Evolutionary conservation across 2,888 invertebrate species (phyloP), one percentile per base, ranked within the genome.

Genomic region (Polydrusus cervinus): DNA sequence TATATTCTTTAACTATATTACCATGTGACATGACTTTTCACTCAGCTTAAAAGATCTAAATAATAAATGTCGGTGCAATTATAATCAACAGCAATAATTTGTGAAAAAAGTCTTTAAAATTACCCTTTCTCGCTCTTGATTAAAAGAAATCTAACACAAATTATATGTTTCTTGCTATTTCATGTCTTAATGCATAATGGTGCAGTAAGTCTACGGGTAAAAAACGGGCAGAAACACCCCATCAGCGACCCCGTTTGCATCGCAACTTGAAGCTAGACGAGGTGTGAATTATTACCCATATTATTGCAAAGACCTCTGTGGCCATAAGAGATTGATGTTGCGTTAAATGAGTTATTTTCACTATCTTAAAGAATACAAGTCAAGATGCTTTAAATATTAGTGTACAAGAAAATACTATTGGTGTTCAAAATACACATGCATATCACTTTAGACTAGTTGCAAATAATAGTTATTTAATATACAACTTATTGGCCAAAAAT

Each of bases 251-350:
- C 67, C 20, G 71, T 79, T 79, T 79, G 78, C 79, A 79, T 79
- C 75, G 72, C 71, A 74, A 79, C 78, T 79, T 79, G 80, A 80
- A 79, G 75, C 80, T 78, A 78, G 81, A 83, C 80, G 80, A 79
- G 80, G 79, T 82, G 78, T 86, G 84, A 86, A 83, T 85, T 85
- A 86, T 86, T 81, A 83, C 84, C 83, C 82, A 85, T 86, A 86
- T 86, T 86, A 86, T 86, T 86, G 85, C 86, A 82, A 83, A 71
- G 71, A 84, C 83, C 83, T 82, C 82, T 83, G 83, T 82, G 83
- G 85, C 84, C 85, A 85, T 85, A 84, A 84, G 85, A 86, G 85
- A 86, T 85, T 83, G 81, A 86, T 86, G 85, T 82, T 82, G 83
- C 82, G 82, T 82, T 82, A 85, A 85, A 86, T 85, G 85, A 86